These are phyloP conservation scores for Peromyscus melanophrys DNA, from an alignment of 2,797 vertebrate species.

Conservation along the genomic window DNA sequence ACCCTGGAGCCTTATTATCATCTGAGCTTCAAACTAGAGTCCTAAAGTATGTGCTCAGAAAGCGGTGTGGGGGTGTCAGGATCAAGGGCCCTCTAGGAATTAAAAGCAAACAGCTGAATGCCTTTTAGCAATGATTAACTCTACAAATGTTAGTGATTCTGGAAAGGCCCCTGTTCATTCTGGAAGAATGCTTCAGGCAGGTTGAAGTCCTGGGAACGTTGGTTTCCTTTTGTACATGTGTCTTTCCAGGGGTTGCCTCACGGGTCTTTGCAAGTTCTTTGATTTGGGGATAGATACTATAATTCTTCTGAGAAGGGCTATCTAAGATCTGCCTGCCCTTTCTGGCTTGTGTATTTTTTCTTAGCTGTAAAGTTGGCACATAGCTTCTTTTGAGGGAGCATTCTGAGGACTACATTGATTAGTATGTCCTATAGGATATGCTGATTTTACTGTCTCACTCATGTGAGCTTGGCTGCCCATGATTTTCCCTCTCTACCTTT, in stretches of 20 bases:
- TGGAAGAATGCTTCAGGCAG: constrained; percentile 57
- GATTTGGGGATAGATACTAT: neutral
- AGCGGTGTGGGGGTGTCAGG: neutral
- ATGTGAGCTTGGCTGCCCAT: neutral
- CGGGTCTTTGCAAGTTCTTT: constrained; percentile 28
- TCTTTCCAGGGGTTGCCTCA: neutral
- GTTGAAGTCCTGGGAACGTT: constrained; percentile 47
- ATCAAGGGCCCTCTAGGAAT: constrained; percentile 61
- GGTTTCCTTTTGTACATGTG: constrained; percentile 8
- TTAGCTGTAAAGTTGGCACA: constrained; percentile 23
- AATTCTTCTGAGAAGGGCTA: constrained; percentile 46
- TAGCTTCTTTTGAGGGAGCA: neutral
- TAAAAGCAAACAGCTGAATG: constrained; percentile 63
- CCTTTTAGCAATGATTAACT: constrained; percentile 73
- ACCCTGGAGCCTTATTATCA: constrained; percentile 14
- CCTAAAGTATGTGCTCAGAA: neutral
- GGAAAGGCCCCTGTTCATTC: constrained; percentile 57
- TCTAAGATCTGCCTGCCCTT: neutral
- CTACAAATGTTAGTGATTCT: constrained; percentile 70
- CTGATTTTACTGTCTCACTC: neutral
- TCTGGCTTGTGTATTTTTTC: constrained; percentile 5
- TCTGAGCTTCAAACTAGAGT: constrained; percentile 22
- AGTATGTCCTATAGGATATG: neutral
- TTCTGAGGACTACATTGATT: constrained; percentile 1
- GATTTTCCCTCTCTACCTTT: neutral